Evolutionary conservation across 2,888 invertebrate species (phyloP).

Genomic region (Dinocampus coccinellae): DNA sequence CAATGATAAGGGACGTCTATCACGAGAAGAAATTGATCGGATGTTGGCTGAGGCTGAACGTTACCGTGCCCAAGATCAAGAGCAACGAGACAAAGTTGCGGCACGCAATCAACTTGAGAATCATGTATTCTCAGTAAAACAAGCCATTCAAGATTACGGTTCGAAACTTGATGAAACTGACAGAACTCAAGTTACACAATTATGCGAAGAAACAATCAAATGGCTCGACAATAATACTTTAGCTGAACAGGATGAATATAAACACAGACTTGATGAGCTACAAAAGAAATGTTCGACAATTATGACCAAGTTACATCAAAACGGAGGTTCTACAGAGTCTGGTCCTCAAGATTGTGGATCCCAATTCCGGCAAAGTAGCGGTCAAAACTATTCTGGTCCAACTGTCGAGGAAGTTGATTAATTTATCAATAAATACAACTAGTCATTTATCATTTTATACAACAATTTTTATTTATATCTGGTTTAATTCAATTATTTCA

Average conservation of each 20-base stretch:
- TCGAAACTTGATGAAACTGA: conserved; percentile 77
- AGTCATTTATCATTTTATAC: neutral
- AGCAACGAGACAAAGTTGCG: conserved; percentile 77
- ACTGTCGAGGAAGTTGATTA: conserved; percentile 82
- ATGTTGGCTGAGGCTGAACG: conserved; percentile 83
- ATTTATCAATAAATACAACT: conserved; percentile 14
- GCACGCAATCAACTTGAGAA: conserved; percentile 81
- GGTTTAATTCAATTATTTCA: neutral
- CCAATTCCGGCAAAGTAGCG: conserved; percentile 55
- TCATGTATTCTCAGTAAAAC: conserved; percentile 79
- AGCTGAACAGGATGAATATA: conserved; percentile 78
- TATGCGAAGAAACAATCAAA: conserved; percentile 73
- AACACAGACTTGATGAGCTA: conserved; percentile 73
- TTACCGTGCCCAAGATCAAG: conserved; percentile 81
- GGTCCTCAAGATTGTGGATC: conserved; percentile 51
- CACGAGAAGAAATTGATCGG: conserved; percentile 85
- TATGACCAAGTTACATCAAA: conserved; percentile 74
- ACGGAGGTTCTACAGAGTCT: conserved; percentile 48
- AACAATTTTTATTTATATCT: neutral
- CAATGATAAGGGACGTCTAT: conserved; percentile 85
- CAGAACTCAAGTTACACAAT: conserved; percentile 72
- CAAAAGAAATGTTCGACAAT: conserved; percentile 72
- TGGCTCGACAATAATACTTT: conserved; percentile 79
- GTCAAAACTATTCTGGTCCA: conserved; percentile 71
- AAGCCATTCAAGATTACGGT: conserved; percentile 77